Percentiles rank a stretch among this genome's conserved stretches.
Evolutionary conservation across 2,797 vertebrate species (phyloP).

Genomic region (Melanotaenia trifasciata): DNA sequence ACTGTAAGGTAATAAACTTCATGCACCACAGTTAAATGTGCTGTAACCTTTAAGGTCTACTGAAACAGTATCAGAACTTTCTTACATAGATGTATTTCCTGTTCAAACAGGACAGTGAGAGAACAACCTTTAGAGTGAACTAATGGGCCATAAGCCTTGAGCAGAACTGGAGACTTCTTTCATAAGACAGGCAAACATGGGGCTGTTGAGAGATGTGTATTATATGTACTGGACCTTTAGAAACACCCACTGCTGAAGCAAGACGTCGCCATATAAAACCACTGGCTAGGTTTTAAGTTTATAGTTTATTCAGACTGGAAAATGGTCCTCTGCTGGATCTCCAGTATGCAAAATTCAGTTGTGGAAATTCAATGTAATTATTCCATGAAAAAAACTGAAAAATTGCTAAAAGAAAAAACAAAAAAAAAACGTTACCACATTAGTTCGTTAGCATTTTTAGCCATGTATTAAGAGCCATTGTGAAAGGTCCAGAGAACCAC

Average conservation of each 20-base stretch:
- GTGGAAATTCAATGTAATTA: too few relatives aligned
- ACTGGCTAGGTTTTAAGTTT: neutral
- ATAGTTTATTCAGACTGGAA: neutral
- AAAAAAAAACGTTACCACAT: too few relatives aligned
- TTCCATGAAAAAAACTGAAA: too few relatives aligned
- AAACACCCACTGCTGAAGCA: neutral
- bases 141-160: constrained; percentile 4
- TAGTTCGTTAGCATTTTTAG: too few relatives aligned
- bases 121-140: constrained; percentile 6
- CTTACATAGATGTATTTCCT: constrained; percentile 17
- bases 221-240: neutral
- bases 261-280: neutral
- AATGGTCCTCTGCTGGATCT: neutral
- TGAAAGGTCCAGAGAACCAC: too few relatives aligned
- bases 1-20: neutral
- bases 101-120: neutral
- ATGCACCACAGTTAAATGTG: neutral
- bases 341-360: too few relatives aligned
- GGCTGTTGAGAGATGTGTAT: neutral
- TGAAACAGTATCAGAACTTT: neutral
- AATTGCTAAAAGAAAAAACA: too few relatives aligned
- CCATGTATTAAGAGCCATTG: too few relatives aligned
- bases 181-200: neutral
- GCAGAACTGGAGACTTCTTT: neutral
- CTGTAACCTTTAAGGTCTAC: neutral